Evolutionary conservation across 1,140 invertebrate species (phyloP).

Genomic region (Ptiloglossa arizonensis): DNA sequence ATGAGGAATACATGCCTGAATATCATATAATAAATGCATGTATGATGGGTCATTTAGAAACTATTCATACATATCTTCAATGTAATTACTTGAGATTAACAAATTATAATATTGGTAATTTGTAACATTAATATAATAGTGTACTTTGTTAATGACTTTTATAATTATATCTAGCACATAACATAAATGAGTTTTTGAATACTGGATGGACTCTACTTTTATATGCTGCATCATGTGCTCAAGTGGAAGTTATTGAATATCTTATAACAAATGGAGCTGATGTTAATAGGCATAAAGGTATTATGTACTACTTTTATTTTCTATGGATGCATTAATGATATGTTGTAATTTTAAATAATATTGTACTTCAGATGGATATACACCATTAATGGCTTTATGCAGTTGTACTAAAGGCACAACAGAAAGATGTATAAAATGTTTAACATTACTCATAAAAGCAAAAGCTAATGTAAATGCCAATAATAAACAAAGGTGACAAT

Average conservation of each 20-base stretch:
- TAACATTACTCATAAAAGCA: slow-evolving; percentile 68
- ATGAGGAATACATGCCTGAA: slow-evolving; percentile 15
- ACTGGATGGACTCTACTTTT: slow-evolving; percentile 75
- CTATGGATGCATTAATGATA: slow-evolving; percentile 63
- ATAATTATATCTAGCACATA: slow-evolving; percentile 38
- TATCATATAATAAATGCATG: slow-evolving; percentile 65
- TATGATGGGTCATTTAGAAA: slow-evolving; percentile 54
- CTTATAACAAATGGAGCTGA: slow-evolving; percentile 74
- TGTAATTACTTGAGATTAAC: slow-evolving; percentile 57
- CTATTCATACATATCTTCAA: slow-evolving; percentile 66
- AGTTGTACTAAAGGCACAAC: slow-evolving; percentile 48
- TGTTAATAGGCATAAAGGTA: slow-evolving; percentile 77
- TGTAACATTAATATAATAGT: background rate
- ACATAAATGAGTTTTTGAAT: slow-evolving; percentile 69
- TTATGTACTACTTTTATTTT: slow-evolving; percentile 33
- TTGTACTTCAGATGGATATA: slow-evolving; percentile 80
- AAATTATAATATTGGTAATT: slow-evolving; percentile 5
- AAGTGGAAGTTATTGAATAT: slow-evolving; percentile 67
- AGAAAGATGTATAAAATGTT: slow-evolving; percentile 67
- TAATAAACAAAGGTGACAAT: slow-evolving; percentile 64
- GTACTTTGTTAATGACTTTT: slow-evolving; percentile 1
- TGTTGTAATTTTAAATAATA: slow-evolving; percentile 25
- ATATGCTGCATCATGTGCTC: slow-evolving; percentile 70
- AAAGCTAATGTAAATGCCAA: slow-evolving; percentile 71
- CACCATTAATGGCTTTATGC: slow-evolving; percentile 81